A percentile compares a stretch with the other conserved stretches of the same genome.
phyloP scores from a whole-genome alignment of 1,140 invertebrate genomes.

The Hylaeus anthracinus region DNA sequence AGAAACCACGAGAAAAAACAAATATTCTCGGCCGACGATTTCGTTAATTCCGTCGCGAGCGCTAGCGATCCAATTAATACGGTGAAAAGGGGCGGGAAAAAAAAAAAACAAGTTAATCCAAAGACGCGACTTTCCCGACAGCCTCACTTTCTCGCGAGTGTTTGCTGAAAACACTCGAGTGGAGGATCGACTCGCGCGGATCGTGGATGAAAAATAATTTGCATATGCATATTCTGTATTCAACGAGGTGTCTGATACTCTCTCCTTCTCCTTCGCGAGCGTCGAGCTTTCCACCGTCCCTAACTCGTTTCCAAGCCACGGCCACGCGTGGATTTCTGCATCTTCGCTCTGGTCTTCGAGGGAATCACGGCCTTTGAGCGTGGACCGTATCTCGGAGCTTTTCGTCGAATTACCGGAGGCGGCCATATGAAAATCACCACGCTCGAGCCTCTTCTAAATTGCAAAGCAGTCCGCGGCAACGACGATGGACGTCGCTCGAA shows the following conservation, averaged over 20 bases:
- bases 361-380: slow-evolving; percentile 9
- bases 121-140: slow-evolving; percentile 1
- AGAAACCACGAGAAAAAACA: neutral
- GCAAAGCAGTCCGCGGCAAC: slow-evolving; percentile 13
- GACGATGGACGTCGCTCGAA: neutral
- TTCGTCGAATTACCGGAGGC: slow-evolving; percentile 25
- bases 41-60: neutral
- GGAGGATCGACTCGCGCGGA: slow-evolving; percentile 19
- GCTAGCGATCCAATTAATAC: slow-evolving; percentile 5
- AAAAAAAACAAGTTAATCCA: slow-evolving; percentile 6
- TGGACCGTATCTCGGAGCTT: slow-evolving; percentile 14
- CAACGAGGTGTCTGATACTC: slow-evolving; percentile 16
- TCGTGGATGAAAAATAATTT: slow-evolving; percentile 50
- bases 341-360: slow-evolving; percentile 2
- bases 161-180: slow-evolving; percentile 36
- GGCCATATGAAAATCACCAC: slow-evolving; percentile 31
- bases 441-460: slow-evolving; percentile 34
- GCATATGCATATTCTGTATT: slow-evolving; percentile 45
- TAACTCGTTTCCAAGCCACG: neutral
- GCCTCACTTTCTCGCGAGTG: slow-evolving; percentile 19
- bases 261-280: too few species aligned
- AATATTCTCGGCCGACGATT: neutral
- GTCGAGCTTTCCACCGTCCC: neutral
- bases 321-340: neutral
- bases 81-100: neutral